phyloP scores from a whole-genome alignment of 2,888 invertebrate species.

The Cerastis leucographa region DNA sequence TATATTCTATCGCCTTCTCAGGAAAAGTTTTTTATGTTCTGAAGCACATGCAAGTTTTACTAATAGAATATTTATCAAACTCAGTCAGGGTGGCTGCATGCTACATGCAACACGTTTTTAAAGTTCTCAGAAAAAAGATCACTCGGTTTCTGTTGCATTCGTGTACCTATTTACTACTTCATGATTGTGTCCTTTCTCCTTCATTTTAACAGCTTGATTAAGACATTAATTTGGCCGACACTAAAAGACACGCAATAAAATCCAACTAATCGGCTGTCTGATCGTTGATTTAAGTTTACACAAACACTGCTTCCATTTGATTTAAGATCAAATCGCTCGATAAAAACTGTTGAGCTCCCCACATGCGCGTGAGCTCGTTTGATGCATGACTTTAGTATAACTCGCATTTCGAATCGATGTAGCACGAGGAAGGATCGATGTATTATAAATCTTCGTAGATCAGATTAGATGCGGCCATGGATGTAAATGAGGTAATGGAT shows the following conservation, averaged over 20 bases:
- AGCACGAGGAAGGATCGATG: constrained; percentile 66
- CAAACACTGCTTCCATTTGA: constrained; percentile 28
- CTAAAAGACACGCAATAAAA: constrained; percentile 38
- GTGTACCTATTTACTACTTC: constrained; percentile 1
- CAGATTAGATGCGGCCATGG: constrained; percentile 69
- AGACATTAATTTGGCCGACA: constrained; percentile 14
- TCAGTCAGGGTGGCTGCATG: background rate
- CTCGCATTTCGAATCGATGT: constrained; percentile 63
- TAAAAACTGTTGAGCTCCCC: constrained; percentile 50
- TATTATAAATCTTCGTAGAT: constrained; percentile 81
- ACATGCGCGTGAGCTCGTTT: constrained; percentile 37
- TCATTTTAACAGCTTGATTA: constrained; percentile 3
- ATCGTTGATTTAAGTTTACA: constrained; percentile 34
- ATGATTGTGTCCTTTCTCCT: constrained; percentile 35
- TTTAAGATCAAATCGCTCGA: constrained; percentile 39
- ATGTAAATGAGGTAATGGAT: constrained; percentile 56
- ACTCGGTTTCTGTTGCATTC: background rate
- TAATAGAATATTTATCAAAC: background rate
- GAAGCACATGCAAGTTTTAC: background rate
- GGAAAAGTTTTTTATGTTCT: background rate
- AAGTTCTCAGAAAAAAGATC: constrained; percentile 12
- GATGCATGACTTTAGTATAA: constrained; percentile 57
- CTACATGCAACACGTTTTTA: constrained; percentile 1
- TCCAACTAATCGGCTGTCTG: constrained; percentile 40
- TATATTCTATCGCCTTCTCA: background rate